A percentile compares a stretch with the other conserved stretches of the same genome.
Evolutionary conservation across 2,797 vertebrate genomes (phyloP).

Genomic region (Lates japonicus): DNA sequence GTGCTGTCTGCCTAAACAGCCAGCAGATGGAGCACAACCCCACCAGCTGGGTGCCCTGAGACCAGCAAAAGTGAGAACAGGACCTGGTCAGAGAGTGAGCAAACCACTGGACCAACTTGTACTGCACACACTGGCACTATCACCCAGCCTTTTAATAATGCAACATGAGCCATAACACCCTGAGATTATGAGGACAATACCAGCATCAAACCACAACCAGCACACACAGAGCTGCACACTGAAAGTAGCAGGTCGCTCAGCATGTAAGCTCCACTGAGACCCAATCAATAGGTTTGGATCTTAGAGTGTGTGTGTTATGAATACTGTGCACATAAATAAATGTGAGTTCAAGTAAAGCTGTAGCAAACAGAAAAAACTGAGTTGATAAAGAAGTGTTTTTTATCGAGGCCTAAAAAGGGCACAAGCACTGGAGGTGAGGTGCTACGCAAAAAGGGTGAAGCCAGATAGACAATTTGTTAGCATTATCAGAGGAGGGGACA

Average conservation of each 20-base stretch:
- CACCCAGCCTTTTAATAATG: conserved; percentile 66
- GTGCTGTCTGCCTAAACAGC: conserved; percentile 51
- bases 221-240: conserved; percentile 11
- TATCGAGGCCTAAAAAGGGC: neutral
- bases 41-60: conserved; percentile 99
- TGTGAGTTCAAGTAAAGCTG: conserved; percentile 76
- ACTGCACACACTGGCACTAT: conserved; percentile 65
- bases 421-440: conserved; percentile 31
- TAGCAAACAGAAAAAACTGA: conserved; percentile 23
- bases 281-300: conserved; percentile 32
- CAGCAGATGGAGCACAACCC: conserved; percentile 86
- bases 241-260: conserved; percentile 3
- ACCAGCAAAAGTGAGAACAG: conserved; percentile 97
- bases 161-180: conserved; percentile 59
- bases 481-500: conserved; percentile 14
- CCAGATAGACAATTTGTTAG: neutral
- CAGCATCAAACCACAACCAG: conserved; percentile 8
- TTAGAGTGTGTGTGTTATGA: conserved; percentile 51
- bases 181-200: neutral
- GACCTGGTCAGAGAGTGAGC: conserved; percentile 96
- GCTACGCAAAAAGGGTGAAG: conserved; percentile 31
- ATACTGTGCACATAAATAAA: conserved; percentile 61
- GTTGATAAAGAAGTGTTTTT: conserved; percentile 15
- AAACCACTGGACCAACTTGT: conserved; percentile 79
- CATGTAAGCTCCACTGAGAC: conserved; percentile 3